Evolutionary conservation across 2,797 vertebrate genomes (phyloP), one percentile per base, ranked within the genome.

Genomic region (Melanogrammus aeglefinus): DNA sequence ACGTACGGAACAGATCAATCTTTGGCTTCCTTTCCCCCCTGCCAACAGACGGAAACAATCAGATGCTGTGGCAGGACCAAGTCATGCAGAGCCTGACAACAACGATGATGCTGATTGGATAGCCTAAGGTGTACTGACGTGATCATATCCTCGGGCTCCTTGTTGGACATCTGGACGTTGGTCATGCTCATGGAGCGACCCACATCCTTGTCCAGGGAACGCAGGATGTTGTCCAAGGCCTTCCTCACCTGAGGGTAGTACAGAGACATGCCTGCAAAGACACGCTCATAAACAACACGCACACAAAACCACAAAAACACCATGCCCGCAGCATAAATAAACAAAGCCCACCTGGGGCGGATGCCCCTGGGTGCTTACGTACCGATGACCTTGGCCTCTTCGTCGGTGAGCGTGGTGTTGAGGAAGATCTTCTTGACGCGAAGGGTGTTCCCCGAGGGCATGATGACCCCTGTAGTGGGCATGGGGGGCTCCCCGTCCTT

Each of bases 391-490:
- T 98, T 99, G 79, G 98, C 98, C 92, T 99, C 98, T 91, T 99
- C 98, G 82, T 99, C 98, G 21, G 98, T 99, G 82, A 99, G 92
- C 0, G 98, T 99, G 94, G 98, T 99, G 92, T 97, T 99, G 72
- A 99, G 97, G 88, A 99, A 99, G 91, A 97, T 97, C 91, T 99
- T 99, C 92, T 99, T 99, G 81, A 99, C 97, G n/a, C 98, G 96
- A 24, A 99, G 92, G n/a, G 98, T 99, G 90, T 99, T 99, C 86
- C 98, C 98, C 57, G 98, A 99, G 76, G 98, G 98, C 91, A 99
- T 96, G 85, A 97, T 96, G 82, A 97, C 97, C 73, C 97, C 98
- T 1, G 98, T 99, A 0, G 97, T 99, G 57, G 98, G 98, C 98
- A 99, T 99, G 0, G 98, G 98, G 0, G 98, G 98, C 78, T 99